Evolutionary conservation across 2,888 invertebrate genomes (phyloP), one percentile per base, ranked within the genome.

Genomic region (Hyles lineata): DNA sequence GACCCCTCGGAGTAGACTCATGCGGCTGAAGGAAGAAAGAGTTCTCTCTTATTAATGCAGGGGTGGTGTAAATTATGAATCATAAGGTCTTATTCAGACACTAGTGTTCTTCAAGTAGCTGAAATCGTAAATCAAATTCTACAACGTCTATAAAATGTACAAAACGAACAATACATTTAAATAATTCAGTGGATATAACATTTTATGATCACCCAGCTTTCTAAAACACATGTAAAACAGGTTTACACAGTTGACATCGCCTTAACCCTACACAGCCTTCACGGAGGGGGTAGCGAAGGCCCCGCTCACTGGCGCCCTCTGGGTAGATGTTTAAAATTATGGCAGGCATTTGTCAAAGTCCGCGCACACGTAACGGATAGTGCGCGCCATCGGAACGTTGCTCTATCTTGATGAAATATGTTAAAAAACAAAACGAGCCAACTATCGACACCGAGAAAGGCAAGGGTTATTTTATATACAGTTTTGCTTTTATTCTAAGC

Each of bases 321-420:
- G 50, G 50, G 32, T 62, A 62, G 32, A 62, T 67, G 67, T 23
- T 50, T 67, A 82, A 82, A 89, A 86, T 89, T 89, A 89, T 89
- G 87, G 75, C 72, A 76, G 79, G 83, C 87, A 89, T 90, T 90
- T 89, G 89, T 90, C 90, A 90, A 89, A 89, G 90, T 90, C 88
- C 82, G 82, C 84, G 83, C 83, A 82, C 84, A 82, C 84, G 84
- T 83, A 81, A 21, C 70, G 43, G 58, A 60, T 60, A 35, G 35
- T 60, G 32, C 35, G 63, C 32, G 29, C 43, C 59, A 43, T 58
- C 58, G 70, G 59, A 60, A 23, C 59, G 70, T 23, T 43, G 60
- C 60, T 60, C 59, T 71, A 71, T 71, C 70, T 71, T 60, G 70
- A 70, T 70, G 58, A 60, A 59, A 60, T 67, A 67, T 63, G 61